Base-by-base conservation (phyloP, 2,113 vertebrate genomes). In the Malaclemys terrapin region DNA sequence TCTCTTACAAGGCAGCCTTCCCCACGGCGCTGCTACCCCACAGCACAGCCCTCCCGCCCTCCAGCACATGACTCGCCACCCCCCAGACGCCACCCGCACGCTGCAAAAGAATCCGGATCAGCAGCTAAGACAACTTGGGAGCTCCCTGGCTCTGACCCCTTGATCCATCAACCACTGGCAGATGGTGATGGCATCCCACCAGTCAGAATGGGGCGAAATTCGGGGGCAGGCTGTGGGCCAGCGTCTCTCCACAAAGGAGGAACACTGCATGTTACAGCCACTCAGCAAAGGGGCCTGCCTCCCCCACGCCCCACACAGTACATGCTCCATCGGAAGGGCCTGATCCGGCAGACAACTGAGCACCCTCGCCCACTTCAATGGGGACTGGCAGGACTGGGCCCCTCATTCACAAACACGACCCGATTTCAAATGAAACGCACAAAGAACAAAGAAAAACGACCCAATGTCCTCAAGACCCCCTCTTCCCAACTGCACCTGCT, bases 401-500 rank as follows among this genome's bases (percentile, higher is more conserved):
- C 75, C 24, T 47, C 22, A 29, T 29, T 45, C n/a, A 27, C 75
- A 12, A 45, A 29, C 75, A 13, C 42, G 4, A 8, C 42, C 25
- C 6, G 11, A 78, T 78, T 72, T 72, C n/a, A 38, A 72, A 22
- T 38, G 10, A 72, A 38, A 42, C 14, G 75, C 42, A 47, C 38
- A 27, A 45, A 47, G 24, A 2, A 72, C 47, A 27, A 78, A 25
- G 12, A 47, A 25, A 25, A 8, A 78, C 6, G 50, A 27, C 16
- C 6, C 38, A 14, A 47, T 25, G 11, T 27, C 22, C 75, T 20
- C 69, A 25, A 27, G 42, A 7, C 10, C 12, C 19, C 38, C 38
- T 1, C 6, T 5, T 50, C 11, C 72, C 38, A 42, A 3, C 3
- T 8, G 75, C 27, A 27, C 12, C 5, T 3, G 5, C 24, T 8